These are phyloP conservation scores for Leptinotarsa peninsularis DNA, from an alignment of 2,888 invertebrate genomes.

Conservation along the genomic window DNA sequence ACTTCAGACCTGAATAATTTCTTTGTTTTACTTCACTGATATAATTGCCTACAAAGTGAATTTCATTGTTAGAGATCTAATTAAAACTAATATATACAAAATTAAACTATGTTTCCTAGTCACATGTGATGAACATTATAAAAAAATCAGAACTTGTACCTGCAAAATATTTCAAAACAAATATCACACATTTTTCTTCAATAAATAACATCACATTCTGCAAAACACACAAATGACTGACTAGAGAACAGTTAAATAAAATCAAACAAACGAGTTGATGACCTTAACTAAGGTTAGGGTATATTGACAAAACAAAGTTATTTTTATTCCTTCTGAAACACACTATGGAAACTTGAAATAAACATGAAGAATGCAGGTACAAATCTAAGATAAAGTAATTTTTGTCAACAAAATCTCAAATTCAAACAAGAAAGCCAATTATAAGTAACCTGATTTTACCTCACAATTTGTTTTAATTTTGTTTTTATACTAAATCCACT, in stretches of 20 bases:
- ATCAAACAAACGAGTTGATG: background rate
- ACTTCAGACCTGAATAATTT: background rate
- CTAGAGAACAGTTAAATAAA: slow-evolving; percentile 3
- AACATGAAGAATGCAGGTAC: slow-evolving; percentile 6
- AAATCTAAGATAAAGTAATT: slow-evolving; percentile 3
- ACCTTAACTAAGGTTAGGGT: background rate
- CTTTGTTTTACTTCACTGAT: background rate
- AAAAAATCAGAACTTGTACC: slow-evolving; percentile 9
- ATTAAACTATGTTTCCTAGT: slow-evolving; percentile 4
- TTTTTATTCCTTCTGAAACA: background rate
- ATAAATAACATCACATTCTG: slow-evolving; percentile 19
- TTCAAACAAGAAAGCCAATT: background rate
- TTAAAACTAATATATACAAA: slow-evolving; percentile 17
- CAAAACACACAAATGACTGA: slow-evolving; percentile 15
- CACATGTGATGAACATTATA: background rate
- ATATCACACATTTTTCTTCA: slow-evolving; percentile 4
- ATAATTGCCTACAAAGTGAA: background rate
- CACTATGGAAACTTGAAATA: background rate
- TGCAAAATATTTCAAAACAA: background rate
- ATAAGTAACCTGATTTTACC: background rate
- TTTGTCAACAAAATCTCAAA: background rate
- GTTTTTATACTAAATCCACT: slow-evolving; percentile 15
- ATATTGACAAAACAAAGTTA: background rate
- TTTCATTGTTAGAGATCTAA: background rate
- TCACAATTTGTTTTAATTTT: slow-evolving; percentile 12